Percentiles rank a stretch among this genome's conserved stretches.
phyloP scores from a whole-genome alignment of 2,888 invertebrate species.

The Mythimna lalbum region DNA sequence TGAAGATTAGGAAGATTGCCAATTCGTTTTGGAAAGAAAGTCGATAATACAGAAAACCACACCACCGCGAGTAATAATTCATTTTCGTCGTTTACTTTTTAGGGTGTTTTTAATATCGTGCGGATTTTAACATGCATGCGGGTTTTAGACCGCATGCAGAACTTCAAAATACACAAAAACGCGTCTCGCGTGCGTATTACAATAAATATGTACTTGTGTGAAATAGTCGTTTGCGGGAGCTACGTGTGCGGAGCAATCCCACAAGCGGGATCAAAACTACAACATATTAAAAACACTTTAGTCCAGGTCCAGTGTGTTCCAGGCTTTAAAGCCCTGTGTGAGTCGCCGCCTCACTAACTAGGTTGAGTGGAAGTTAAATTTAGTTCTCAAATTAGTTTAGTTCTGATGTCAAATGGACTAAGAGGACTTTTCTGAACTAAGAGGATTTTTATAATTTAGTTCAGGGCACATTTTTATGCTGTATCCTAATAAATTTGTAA shows the following conservation, averaged over 20 bases:
- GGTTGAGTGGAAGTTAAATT: constrained; percentile 79
- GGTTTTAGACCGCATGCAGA: too few relatives aligned
- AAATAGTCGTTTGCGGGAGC: too few relatives aligned
- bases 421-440: constrained; percentile 37
- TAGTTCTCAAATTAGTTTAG: constrained; percentile 75
- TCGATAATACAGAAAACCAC: background rate
- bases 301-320: constrained; percentile 28
- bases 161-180: too few relatives aligned
- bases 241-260: too few relatives aligned
- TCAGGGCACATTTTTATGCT: background rate
- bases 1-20: background rate
- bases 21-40: background rate
- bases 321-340: constrained; percentile 51
- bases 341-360: constrained; percentile 71
- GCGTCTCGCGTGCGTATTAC: too few relatives aligned
- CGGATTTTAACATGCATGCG: too few relatives aligned
- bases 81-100: constrained; percentile 7
- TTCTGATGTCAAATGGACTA: constrained; percentile 62
- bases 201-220: too few relatives aligned
- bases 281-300: too few relatives aligned
- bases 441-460: constrained; percentile 49
- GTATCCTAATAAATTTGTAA: background rate
- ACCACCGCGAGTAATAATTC: background rate
- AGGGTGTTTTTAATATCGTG: too few relatives aligned
- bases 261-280: too few relatives aligned